Evolutionary conservation across 2,888 invertebrate genomes (phyloP).

Genomic region (Macroteleia sp.): DNA sequence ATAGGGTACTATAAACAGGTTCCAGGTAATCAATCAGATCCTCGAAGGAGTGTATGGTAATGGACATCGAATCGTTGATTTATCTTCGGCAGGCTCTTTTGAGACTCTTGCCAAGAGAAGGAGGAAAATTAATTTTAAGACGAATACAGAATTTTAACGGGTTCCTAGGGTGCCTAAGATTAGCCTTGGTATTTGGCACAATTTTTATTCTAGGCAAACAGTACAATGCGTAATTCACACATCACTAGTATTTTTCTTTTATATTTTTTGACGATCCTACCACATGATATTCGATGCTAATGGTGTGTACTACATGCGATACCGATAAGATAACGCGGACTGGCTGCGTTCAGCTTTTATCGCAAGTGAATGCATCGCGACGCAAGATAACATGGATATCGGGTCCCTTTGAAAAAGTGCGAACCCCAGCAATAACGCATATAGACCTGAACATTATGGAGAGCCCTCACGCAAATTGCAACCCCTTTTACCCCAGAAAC

Average conservation of each 20-base stretch:
- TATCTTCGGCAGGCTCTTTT: constrained; percentile 29
- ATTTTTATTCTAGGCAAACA: too few species aligned
- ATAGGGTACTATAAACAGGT: background rate
- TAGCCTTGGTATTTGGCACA: constrained; percentile 36
- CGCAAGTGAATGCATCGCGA: constrained; percentile 60
- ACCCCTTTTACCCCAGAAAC: background rate
- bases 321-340: constrained; percentile 77
- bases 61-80: constrained; percentile 49
- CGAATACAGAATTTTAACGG: constrained; percentile 15
- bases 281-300: constrained; percentile 70
- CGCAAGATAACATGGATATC: constrained; percentile 43
- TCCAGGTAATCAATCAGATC: constrained; percentile 23
- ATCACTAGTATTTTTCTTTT: too few species aligned
- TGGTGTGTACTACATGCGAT: constrained; percentile 71
- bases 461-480: background rate
- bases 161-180: constrained; percentile 34
- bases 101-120: constrained; percentile 36
- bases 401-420: constrained; percentile 45
- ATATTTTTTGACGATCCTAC: constrained; percentile 63
- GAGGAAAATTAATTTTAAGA: constrained; percentile 22
- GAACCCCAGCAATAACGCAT: constrained; percentile 36
- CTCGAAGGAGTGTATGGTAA: constrained; percentile 22
- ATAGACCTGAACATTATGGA: constrained; percentile 19
- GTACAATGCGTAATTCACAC: too few species aligned
- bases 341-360: constrained; percentile 74